A percentile compares a stretch with the other conserved stretches of the same genome.
Evolutionary conservation across 2,888 invertebrate species (phyloP).

Genomic region (Priocnemis perturbator): DNA sequence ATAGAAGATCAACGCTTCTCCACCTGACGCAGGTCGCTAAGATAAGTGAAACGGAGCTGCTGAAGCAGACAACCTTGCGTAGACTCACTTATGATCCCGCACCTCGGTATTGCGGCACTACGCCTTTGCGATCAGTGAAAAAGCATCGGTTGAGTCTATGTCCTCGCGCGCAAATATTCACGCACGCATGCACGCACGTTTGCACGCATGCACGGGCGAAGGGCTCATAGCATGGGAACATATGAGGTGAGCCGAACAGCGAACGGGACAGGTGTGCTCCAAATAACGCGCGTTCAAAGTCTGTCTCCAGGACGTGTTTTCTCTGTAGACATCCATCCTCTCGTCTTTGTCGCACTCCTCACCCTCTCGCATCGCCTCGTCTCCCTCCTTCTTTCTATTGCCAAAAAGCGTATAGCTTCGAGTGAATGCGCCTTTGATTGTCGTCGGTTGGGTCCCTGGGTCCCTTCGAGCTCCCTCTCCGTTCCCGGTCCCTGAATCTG

Average conservation of each 20-base stretch:
- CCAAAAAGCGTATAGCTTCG: constrained; percentile 55
- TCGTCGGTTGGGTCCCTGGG: constrained; percentile 60
- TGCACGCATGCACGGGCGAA: constrained; percentile 19
- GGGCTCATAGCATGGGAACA: constrained; percentile 49
- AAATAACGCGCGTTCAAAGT: constrained; percentile 59
- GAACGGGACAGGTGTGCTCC: constrained; percentile 68
- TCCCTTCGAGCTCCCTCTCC: constrained; percentile 11
- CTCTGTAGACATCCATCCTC: constrained; percentile 39
- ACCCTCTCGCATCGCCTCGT: constrained; percentile 26
- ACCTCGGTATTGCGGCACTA: not conserved
- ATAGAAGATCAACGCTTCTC: too few species aligned
- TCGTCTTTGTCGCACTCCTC: constrained; percentile 26
- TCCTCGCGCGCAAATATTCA: not conserved
- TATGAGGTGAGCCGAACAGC: constrained; percentile 20
- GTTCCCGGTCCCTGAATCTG: not conserved
- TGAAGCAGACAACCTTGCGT: too few species aligned
- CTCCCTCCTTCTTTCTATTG: constrained; percentile 44
- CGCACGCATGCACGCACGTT: constrained; percentile 31
- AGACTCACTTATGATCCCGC: not conserved
- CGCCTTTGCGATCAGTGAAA: not conserved
- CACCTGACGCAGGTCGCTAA: too few species aligned
- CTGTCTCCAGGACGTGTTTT: constrained; percentile 57
- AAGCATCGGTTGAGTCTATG: not conserved
- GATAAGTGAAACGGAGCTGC: too few species aligned
- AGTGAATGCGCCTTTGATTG: constrained; percentile 70